Percentiles rank a stretch among this genome's conserved stretches.
These are phyloP conservation scores for Microcebus ravelobensis DNA, from an alignment of 2,113 vertebrate species.

Conservation along the genomic window DNA sequence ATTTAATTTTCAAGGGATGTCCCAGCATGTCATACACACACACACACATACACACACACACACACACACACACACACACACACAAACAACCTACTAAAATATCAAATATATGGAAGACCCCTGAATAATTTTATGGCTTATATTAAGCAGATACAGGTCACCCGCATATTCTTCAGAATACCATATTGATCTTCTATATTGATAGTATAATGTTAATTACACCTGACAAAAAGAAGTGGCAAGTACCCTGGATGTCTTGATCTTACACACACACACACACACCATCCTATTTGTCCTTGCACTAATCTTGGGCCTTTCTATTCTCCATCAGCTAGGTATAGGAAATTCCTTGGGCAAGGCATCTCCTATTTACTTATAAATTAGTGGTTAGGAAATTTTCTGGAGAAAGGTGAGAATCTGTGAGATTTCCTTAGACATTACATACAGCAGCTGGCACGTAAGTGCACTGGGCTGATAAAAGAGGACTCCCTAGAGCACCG, in stretches of 20 bases:
- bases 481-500: rapidly evolving
- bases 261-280: background rate
- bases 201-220: background rate
- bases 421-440: background rate
- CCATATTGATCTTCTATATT: background rate
- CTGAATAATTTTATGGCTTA: background rate
- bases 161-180: background rate
- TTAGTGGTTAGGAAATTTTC: background rate
- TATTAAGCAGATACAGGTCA: background rate
- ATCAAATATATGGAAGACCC: background rate
- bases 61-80: no score
- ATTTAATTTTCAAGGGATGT: background rate
- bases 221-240: background rate
- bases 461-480: background rate
- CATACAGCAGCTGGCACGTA: background rate
- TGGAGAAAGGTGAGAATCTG: background rate
- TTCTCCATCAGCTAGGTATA: no score
- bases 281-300: no score
- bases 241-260: background rate
- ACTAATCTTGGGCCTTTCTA: no score
- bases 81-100: background rate
- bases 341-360: background rate
- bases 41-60: no score
- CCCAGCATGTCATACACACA: background rate
- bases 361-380: background rate